Conservation (phyloP, 64 coral and sea anemone species). For the Orbicella faveolata region DNA sequence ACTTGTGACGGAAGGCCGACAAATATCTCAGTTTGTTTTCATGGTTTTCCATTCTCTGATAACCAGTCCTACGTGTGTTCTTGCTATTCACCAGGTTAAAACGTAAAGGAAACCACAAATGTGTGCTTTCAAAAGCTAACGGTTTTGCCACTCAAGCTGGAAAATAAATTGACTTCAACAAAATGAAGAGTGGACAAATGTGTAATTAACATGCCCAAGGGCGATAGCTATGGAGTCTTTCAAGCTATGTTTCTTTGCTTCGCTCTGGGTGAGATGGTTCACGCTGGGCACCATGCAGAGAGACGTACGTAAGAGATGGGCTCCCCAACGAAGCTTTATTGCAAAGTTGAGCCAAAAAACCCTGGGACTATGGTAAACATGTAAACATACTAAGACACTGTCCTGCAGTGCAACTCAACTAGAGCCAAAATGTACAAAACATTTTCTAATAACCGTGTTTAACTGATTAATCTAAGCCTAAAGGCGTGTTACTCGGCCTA, state of each 20-base stretch:
- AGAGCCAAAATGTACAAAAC: not conserved
- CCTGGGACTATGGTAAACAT: slow-evolving; percentile 4
- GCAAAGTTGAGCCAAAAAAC: not conserved
- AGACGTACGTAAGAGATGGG: not conserved
- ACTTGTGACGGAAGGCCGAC: not conserved
- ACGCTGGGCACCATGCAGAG: not conserved
- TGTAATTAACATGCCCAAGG: not conserved
- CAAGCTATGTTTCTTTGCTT: not conserved
- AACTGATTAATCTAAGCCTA: slow-evolving; percentile 6
- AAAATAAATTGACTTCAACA: not conserved
- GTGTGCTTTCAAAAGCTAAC: not conserved
- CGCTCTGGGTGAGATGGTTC: not conserved
- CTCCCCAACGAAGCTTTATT: not conserved
- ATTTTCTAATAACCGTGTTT: slow-evolving; percentile 23
- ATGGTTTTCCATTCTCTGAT: not conserved
- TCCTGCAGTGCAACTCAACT: not conserved
- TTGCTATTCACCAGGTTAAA: too few relatives aligned
- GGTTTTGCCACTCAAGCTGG: not conserved
- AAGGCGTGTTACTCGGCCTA: not conserved
- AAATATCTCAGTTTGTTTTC: slow-evolving; percentile 33
- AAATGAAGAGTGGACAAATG: not conserved
- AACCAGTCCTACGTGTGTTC: not conserved
- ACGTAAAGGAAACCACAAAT: not conserved
- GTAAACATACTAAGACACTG: not conserved
- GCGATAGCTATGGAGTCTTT: not conserved